Base-by-base conservation (phyloP, 2,888 invertebrate genomes). In the Clepsis dumicolana region DNA sequence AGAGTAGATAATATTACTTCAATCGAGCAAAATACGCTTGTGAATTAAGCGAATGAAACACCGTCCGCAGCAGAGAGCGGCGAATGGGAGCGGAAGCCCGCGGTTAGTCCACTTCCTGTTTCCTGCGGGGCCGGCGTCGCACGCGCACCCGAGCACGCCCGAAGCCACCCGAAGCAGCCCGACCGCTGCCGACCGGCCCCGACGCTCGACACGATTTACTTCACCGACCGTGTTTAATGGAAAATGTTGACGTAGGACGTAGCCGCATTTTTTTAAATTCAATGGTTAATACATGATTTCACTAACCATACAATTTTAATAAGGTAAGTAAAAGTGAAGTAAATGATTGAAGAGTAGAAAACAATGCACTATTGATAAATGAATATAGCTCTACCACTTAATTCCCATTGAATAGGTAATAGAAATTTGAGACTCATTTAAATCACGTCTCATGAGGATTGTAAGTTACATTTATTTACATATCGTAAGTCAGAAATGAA, bases 81-180 rank as follows among this genome's bases (percentile, higher is more conserved):
- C 93, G 90, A 93, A 91, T 93, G 93, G 91, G 93, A 93, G 93
- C 93, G 93, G 93, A 93, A 92, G 86, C 89, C 83, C 88, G 93
- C 92, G 93, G 93, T 93, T 93, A 93, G 90, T 92, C 90, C 91
- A 93, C 93, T 93, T 93, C 93, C 93, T 92, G 93, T 93, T 92
- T 93, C 93, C 93, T 92, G 93, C 88, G 86, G 91, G 89, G 91
- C 87, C 86, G 88, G 77, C 86, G 85, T 78, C 87, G 89, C 85
- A 82, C 88, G 88, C 88, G 87, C 89, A 85, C 84, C 83, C 89
- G 86, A 84, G 74, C 78, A 76, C 74, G 71, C 74, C 78, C 88
- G 87, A 84, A 54, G 64, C 57, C 59, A 53, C 70, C 75, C 85
- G 83, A 83, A 16, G 25, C 12, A 7, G 27, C 5, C 73, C 80